Evolutionary conservation across 2,797 vertebrate species (phyloP), one percentile per base, ranked within the genome.

Genomic region (Poeciliopsis presidionis): DNA sequence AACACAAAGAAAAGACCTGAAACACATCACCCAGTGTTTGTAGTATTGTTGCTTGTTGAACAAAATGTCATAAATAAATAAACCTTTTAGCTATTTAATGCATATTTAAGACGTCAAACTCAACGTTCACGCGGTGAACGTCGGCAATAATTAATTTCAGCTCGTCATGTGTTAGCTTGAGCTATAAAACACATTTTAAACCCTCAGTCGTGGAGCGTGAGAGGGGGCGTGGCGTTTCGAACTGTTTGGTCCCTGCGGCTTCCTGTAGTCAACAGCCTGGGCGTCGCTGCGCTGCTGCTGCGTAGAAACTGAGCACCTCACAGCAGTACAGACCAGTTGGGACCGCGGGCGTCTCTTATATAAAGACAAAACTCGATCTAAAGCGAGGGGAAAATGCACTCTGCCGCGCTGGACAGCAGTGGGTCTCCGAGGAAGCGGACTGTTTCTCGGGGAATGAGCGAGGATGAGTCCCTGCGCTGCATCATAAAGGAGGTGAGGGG

Each of bases 401-500:
- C 95, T 5, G 93, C 85, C 73, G 72, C 87, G 12, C 33, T 89
- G 70, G 95, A 96, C 51, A 91, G 88, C 86, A 88, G 72, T 5
- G 93, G 87, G 0, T 95, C 96, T 12, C 95, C 95, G 0, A 94
- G 84, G 76, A 96, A 92, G 75, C 86, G 95, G 80, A 84, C 90
- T 14, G 79, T 95, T 13, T 95, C 95, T 57, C 94, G 95, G 33
- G 95, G 92, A 76, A 61, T 95, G 73, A 96, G 95, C 83, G 96
- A 96, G 72, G 96, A 96, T 4, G 96, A 96, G 85, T 96, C 95
- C 2, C 93, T 96, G 1, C 93, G 93, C 70, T 94, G 89, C 87
- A 91, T 96, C 1, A 96, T 96, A 9, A 91, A 90, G 67, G 95
- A 96, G 95, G 96, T 96, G 80, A 88, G 91, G 14, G 33, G 49